Evolutionary conservation across 2,113 vertebrate species (phyloP).

Genomic region (Axis porcinus): DNA sequence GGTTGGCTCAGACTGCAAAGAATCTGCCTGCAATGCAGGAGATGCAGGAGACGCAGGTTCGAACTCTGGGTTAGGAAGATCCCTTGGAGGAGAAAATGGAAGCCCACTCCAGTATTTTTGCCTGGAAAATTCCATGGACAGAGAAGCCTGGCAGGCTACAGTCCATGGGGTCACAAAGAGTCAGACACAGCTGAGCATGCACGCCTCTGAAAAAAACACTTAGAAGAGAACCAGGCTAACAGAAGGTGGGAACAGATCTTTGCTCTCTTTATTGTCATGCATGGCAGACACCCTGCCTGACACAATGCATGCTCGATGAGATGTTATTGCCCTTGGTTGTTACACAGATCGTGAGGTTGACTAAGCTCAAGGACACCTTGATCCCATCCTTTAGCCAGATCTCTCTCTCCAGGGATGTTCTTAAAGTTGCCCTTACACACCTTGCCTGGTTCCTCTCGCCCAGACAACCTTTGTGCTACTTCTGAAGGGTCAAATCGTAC

Average conservation of each 20-base stretch:
- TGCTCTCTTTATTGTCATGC: background rate
- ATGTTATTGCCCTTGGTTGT: too few species aligned
- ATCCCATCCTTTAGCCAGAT: background rate
- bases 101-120: background rate
- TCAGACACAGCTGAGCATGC: background rate
- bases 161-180: background rate
- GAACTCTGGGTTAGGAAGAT: background rate
- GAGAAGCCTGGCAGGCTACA: background rate
- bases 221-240: background rate
- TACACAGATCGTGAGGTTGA: background rate
- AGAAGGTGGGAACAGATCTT: background rate
- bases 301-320: accelerated
- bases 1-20: background rate
- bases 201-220: background rate
- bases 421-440: background rate
- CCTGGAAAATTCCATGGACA: background rate
- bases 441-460: background rate
- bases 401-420: background rate
- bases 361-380: background rate
- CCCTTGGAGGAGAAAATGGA: background rate
- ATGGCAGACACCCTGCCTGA: background rate
- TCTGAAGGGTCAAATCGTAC: accelerated
- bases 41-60: background rate
- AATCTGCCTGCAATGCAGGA: background rate
- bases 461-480: accelerated